phyloP scores from a whole-genome alignment of 2,113 vertebrate genomes.

The Python bivittatus region DNA sequence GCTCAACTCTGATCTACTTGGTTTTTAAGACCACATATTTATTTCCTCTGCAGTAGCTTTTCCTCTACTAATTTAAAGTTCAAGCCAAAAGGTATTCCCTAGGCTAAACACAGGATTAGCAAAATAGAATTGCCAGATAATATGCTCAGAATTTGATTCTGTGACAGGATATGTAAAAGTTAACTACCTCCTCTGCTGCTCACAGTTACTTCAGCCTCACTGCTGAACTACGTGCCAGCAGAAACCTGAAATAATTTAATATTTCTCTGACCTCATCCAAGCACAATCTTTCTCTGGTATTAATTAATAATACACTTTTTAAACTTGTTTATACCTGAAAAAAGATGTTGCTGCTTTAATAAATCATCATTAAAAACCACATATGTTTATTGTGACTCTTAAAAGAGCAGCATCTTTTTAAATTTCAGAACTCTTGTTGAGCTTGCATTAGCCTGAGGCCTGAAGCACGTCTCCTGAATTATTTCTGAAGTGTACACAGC shows the following conservation, averaged over 20 bases:
- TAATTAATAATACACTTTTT: not conserved
- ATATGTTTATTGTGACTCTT: not conserved
- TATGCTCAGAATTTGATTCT: not conserved
- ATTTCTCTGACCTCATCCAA: not conserved
- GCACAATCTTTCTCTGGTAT: not conserved
- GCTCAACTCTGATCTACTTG: not conserved
- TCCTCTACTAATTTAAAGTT: not conserved
- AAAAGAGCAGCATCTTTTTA: not conserved
- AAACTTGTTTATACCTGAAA: not conserved
- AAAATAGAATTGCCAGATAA: not conserved
- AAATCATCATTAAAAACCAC: not conserved
- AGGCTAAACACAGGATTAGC: too few relatives aligned
- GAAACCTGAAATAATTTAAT: not conserved
- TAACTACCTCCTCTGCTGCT: slow-evolving; percentile 43
- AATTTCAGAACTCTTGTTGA: not conserved
- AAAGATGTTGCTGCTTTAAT: not conserved
- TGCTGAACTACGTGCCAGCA: too few relatives aligned
- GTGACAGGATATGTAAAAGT: not conserved
- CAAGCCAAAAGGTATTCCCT: not conserved
- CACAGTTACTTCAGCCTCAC: slow-evolving; percentile 34
- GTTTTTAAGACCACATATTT: not conserved
- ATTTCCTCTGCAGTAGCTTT: not conserved
- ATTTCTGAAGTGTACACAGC: not conserved
- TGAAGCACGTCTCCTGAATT: not conserved
- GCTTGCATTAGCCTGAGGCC: not conserved